Evolutionary conservation across 2,888 invertebrate species (phyloP), one percentile per base, ranked within the genome.

Genomic region (Polydrusus cervinus): DNA sequence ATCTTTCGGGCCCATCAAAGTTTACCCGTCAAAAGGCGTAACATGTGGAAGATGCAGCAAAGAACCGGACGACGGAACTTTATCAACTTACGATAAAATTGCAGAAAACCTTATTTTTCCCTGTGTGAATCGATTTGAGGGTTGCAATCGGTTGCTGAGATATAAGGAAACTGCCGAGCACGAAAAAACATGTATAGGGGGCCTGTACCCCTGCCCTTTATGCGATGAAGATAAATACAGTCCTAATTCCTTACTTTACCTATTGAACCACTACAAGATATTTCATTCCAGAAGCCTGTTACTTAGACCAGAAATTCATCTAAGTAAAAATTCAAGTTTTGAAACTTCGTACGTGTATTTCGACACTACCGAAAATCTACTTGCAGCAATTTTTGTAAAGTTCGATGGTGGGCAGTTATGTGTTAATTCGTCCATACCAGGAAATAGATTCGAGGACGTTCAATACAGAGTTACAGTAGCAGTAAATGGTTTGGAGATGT

Each of bases 51-150:
- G 57, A 34, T 57, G 57, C 8, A n/a, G 25, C 10, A n/a, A 30
- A 3, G 14, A 57, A 57, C 30, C 7, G 14, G 47, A 57, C n/a
- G 1, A 7, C 3, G 57, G 57, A n/a, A 34, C 34, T 3, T n/a
- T 3, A n/a, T 57, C 57, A 8, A n/a, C 1, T 11, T 57, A 57
- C 18, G n/a, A 30, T n/a, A 57, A 14, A 57, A 14, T 57, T n/a
- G 57, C 34, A 0, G n/a, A 34, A 57, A 6, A 30, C 34, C 14
- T 57, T 7, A 14, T 57, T 14, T 57, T 57, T 18, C 57, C 57
- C 1, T 57, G 57, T n/a, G 14, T 57, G 3, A 57, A 57, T 34
- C 25, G 57, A n/a, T 57, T 18, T 10, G 55, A 55, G 20, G 55
- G 55, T 7, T 55, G 55, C 20, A 16, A 55, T 8, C 18, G 20